Conservation (phyloP, 2,113 vertebrate genomes). For the Empidonax alnorum region DNA sequence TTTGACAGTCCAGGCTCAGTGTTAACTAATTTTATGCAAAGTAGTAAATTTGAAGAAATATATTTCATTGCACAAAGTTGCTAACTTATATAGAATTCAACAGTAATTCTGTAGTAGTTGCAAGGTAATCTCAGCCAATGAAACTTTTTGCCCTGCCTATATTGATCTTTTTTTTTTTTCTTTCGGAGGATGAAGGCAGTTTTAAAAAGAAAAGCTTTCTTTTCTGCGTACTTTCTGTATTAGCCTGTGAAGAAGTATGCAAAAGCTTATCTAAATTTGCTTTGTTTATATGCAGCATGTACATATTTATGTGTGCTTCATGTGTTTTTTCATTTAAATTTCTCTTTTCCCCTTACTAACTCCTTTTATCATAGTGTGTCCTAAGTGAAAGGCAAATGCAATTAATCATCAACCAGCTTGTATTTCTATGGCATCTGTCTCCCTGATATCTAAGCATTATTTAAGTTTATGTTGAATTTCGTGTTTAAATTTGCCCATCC, state of each 20-base stretch:
- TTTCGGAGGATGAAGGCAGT: neutral
- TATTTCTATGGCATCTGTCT: conserved; percentile 48
- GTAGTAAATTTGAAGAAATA: conserved; percentile 7
- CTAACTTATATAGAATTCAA: conserved; percentile 10
- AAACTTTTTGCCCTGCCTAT: conserved; percentile 1
- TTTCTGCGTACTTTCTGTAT: neutral
- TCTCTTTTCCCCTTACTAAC: conserved; percentile 39
- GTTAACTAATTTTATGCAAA: conserved; percentile 40
- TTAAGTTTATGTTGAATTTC: conserved; percentile 54
- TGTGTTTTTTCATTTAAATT: conserved; percentile 46
- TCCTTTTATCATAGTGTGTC: conserved; percentile 33
- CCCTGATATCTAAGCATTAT: conserved; percentile 30
- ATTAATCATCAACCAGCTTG: conserved; percentile 46
- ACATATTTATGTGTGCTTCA: conserved; percentile 20
- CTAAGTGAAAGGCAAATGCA: conserved; percentile 58
- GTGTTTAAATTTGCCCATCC: conserved; percentile 29
- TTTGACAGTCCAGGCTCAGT: neutral
- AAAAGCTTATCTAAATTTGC: conserved; percentile 13
- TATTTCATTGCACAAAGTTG: neutral
- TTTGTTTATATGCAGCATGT: conserved; percentile 38
- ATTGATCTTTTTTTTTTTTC: neutral
- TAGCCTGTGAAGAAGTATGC: neutral
- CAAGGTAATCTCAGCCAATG: neutral
- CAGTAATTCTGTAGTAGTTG: neutral
- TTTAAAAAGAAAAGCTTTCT: neutral